Conservation (phyloP, 2,797 vertebrate species). For the Crocidura indochinensis region DNA sequence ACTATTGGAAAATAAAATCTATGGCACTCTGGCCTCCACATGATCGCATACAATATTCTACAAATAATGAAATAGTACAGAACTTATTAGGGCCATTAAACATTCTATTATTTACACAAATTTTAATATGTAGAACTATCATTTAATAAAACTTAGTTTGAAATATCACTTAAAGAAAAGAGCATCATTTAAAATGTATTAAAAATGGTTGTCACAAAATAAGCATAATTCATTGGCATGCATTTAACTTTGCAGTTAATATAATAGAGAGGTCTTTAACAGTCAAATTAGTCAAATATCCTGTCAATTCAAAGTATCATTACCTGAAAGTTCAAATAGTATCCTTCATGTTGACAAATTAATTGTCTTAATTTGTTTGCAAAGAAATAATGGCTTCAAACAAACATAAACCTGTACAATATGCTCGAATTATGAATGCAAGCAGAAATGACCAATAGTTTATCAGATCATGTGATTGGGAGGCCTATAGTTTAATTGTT, state of each 20-base stretch:
- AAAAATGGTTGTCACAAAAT: slow-evolving; percentile 33
- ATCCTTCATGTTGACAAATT: not conserved
- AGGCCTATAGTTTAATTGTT: too few relatives aligned
- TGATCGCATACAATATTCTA: not conserved
- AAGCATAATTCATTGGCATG: slow-evolving; percentile 9
- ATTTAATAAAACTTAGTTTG: slow-evolving; percentile 3
- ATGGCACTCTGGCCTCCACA: not conserved
- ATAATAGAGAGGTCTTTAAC: slow-evolving; percentile 6
- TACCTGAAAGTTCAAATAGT: not conserved
- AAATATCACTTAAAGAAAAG: not conserved
- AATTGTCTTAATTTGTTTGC: slow-evolving; percentile 17
- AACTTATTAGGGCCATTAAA: not conserved
- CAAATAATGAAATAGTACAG: not conserved
- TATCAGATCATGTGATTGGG: too few relatives aligned
- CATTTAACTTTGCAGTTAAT: slow-evolving; percentile 1
- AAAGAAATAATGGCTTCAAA: too few relatives aligned
- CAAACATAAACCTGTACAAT: too few relatives aligned
- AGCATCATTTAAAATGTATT: slow-evolving; percentile 26
- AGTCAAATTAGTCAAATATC: not conserved
- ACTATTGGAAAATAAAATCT: not conserved
- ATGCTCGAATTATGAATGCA: too few relatives aligned
- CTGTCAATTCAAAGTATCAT: not conserved
- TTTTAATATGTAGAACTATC: slow-evolving; percentile 5
- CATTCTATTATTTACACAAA: slow-evolving; percentile 14
- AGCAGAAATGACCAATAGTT: too few relatives aligned